Evolutionary conservation across 2,888 invertebrate species (phyloP).

Genomic region (Bombyx huttoni): DNA sequence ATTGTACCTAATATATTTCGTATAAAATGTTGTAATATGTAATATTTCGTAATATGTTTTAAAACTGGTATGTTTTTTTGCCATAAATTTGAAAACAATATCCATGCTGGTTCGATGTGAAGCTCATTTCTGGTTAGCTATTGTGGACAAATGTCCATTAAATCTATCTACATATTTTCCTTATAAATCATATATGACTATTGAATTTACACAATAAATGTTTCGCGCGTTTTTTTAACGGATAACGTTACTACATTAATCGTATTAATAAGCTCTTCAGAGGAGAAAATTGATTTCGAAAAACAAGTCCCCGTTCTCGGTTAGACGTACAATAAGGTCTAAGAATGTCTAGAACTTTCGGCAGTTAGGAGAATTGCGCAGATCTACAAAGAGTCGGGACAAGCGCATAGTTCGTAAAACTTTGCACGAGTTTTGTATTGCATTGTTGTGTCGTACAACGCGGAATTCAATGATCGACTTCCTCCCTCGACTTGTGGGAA

Average conservation of each 20-base stretch:
- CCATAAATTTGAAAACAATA: no score
- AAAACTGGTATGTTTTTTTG: no score
- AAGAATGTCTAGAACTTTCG: slow-evolving; percentile 2
- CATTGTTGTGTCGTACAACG: slow-evolving; percentile 1
- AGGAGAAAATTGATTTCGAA: not conserved
- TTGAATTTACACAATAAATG: no score
- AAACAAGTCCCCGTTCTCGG: not conserved
- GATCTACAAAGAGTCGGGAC: slow-evolving; percentile 6
- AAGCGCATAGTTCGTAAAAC: slow-evolving; percentile 6
- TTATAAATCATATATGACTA: no score
- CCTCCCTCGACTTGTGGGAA: not conserved
- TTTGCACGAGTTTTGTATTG: slow-evolving; percentile 4
- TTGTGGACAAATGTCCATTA: no score
- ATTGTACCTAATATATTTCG: no score
- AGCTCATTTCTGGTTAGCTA: no score
- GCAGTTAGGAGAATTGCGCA: not conserved
- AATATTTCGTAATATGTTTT: no score
- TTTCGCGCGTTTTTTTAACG: no score
- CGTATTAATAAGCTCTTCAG: not conserved
- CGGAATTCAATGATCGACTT: not conserved
- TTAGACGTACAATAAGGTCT: not conserved
- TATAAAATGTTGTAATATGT: no score
- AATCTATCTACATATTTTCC: no score
- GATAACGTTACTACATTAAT: not conserved
- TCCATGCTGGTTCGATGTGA: no score